Evolutionary conservation across 2,888 invertebrate genomes (phyloP).

Genomic region (Campaea margaritaria): DNA sequence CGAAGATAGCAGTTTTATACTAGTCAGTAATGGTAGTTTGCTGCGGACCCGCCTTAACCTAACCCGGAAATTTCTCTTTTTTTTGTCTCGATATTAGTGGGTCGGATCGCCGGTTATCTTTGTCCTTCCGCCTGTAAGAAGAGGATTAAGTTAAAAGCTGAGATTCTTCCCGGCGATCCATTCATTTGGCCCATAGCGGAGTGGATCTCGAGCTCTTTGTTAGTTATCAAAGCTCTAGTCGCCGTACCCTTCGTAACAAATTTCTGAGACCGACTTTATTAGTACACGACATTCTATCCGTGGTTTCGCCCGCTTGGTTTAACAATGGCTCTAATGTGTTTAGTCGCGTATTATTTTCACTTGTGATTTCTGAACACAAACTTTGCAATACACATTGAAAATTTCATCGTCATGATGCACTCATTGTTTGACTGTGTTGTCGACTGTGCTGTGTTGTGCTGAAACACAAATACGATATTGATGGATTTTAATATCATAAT

Average conservation of each 20-base stretch:
- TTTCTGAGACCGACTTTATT: slow-evolving; percentile 46
- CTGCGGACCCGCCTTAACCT: too few species aligned
- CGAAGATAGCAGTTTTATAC: too few species aligned
- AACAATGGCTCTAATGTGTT: slow-evolving; percentile 20
- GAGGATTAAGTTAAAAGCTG: slow-evolving; percentile 47
- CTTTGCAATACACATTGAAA: too few species aligned
- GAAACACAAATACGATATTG: too few species aligned
- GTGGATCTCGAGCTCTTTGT: slow-evolving; percentile 56
- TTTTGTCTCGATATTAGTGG: slow-evolving; percentile 29
- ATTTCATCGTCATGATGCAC: too few species aligned
- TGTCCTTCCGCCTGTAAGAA: slow-evolving; percentile 37
- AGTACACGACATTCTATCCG: slow-evolving; percentile 40
- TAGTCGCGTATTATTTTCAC: too few species aligned
- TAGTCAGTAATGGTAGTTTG: too few species aligned
- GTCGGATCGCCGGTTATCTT: slow-evolving; percentile 36
- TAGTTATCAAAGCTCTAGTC: slow-evolving; percentile 48
- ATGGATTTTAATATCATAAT: too few species aligned
- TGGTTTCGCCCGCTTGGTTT: slow-evolving; percentile 15
- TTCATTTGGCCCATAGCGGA: slow-evolving; percentile 53
- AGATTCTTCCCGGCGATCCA: slow-evolving; percentile 51
- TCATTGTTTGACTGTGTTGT: too few species aligned
- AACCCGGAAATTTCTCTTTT: slow-evolving; percentile 30
- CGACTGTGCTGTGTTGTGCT: too few species aligned
- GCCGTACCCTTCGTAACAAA: slow-evolving; percentile 48
- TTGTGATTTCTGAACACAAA: too few species aligned